Evolutionary conservation across 2,113 vertebrate species (phyloP), one percentile per base, ranked within the genome.

Genomic region (Astur gentilis): DNA sequence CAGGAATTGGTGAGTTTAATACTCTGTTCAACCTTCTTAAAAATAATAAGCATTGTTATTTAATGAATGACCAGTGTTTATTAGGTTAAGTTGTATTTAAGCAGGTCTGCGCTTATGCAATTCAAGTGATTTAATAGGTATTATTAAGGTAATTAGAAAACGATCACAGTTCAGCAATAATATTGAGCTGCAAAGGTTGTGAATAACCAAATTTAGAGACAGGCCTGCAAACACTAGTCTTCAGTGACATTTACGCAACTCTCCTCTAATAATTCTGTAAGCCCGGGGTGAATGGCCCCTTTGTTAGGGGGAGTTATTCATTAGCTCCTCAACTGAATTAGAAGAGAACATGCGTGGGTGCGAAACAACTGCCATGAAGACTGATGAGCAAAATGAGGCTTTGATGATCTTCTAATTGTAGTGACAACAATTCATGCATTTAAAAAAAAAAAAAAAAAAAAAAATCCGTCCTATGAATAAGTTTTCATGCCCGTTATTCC

Each of bases 131-230:
- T 98, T 98, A 98, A 98, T 98, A 98, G 98, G 98, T 98, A 98
- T 98, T 98, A 98, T 98, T 98, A 98, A 96, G 96, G 98, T 98
- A 98, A 98, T 98, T 98, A 98, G 98, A 98, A 98, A 98, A 98
- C 96, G 66, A 98, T 98, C 98, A 98, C 97, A 98, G 98, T 98
- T 97, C 93, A 98, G 97, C 98, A 98, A 98, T 98, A 98, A 98
- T 98, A 98, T 98, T 96, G 98, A 98, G 96, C 97, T 97, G 94
- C 97, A 97, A 97, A 98, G 98, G 97, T 98, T 98, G 97, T 98
- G 98, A 98, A 98, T 98, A 98, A 98, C 98, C 97, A 97, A 97
- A 98, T 98, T 98, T 98, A 98, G 98, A 98, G 97, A 92, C 94
- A 98, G 97, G 96, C 97, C 97, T 98, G 97, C 97, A 97, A 98